A percentile compares a stretch with the other conserved stretches of the same genome.
Evolutionary conservation across 2,113 vertebrate genomes (phyloP).

Genomic region (Atherinomorus stipes): DNA sequence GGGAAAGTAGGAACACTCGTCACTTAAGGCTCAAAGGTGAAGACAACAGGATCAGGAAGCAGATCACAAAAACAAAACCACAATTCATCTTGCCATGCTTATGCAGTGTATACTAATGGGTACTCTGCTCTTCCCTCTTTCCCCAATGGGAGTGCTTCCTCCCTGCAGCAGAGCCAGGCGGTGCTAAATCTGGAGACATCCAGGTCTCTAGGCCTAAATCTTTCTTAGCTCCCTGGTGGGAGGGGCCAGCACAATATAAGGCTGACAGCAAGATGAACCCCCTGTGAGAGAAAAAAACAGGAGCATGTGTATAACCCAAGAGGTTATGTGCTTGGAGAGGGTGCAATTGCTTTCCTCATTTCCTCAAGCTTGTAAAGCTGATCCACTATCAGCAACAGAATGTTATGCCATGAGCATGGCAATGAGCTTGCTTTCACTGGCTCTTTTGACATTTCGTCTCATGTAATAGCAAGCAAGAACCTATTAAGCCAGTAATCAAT

Average conservation of each 20-base stretch:
- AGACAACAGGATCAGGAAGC: slow-evolving; percentile 42
- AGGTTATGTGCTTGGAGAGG: slow-evolving; percentile 53
- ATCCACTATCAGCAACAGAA: slow-evolving; percentile 68
- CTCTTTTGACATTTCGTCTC: slow-evolving; percentile 75
- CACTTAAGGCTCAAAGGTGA: slow-evolving; percentile 66
- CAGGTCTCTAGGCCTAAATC: slow-evolving; percentile 60
- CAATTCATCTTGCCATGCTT: slow-evolving; percentile 59
- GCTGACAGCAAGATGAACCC: slow-evolving; percentile 54
- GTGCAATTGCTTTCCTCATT: slow-evolving; percentile 78
- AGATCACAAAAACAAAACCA: slow-evolving; percentile 43
- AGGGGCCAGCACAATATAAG: slow-evolving; percentile 46
- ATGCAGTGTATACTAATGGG: slow-evolving; percentile 70
- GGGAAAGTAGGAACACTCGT: slow-evolving; percentile 13
- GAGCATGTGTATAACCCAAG: slow-evolving; percentile 47
- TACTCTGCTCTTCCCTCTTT: slow-evolving; percentile 48
- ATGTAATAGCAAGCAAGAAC: slow-evolving; percentile 74
- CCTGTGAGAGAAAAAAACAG: slow-evolving; percentile 34
- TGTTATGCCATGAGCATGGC: slow-evolving; percentile 65
- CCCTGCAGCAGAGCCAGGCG: slow-evolving; percentile 63
- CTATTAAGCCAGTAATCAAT: slow-evolving; percentile 79
- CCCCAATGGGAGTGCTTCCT: slow-evolving; percentile 64
- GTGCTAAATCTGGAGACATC: slow-evolving; percentile 75
- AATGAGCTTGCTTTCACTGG: slow-evolving; percentile 72
- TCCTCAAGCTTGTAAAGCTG: slow-evolving; percentile 70
- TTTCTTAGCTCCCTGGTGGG: slow-evolving; percentile 58